Evolutionary conservation across 2,797 vertebrate species (phyloP).

Genomic region (Lindbergichthys nudifrons): DNA sequence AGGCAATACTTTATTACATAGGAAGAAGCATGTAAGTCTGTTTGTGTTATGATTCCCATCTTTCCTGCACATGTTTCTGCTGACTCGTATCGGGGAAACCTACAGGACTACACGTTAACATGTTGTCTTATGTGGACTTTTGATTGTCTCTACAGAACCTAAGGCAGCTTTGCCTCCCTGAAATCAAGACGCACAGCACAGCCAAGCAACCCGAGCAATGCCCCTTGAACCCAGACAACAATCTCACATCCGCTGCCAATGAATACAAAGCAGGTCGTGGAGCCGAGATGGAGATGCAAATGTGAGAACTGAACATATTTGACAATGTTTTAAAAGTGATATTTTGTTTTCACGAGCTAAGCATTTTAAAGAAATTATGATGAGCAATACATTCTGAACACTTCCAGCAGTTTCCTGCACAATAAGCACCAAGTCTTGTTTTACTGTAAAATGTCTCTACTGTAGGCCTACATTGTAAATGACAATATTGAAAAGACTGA

Average conservation of each 20-base stretch:
- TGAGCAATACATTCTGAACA: constrained; percentile 4
- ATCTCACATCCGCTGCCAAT: constrained; percentile 37
- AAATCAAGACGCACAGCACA: constrained; percentile 47
- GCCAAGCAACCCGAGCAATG: constrained; percentile 68
- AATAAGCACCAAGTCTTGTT: constrained; percentile 1
- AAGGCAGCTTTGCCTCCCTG: constrained; percentile 70
- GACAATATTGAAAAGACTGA: not conserved
- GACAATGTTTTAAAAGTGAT: constrained; percentile 13
- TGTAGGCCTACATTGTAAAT: not conserved
- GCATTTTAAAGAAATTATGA: constrained; percentile 23
- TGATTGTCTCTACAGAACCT: constrained; percentile 66
- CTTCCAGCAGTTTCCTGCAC: constrained; percentile 1
- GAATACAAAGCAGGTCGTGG: constrained; percentile 62
- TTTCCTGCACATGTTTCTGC: not conserved
- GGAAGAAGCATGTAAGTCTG: not conserved
- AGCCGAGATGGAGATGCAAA: constrained; percentile 70
- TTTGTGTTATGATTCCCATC: not conserved
- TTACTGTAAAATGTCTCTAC: constrained; percentile 6
- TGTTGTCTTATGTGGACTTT: constrained; percentile 1
- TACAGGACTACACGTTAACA: not conserved
- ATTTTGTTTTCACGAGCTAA: constrained; percentile 40
- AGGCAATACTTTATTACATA: not conserved
- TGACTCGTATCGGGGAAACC: not conserved
- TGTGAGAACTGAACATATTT: constrained; percentile 48
- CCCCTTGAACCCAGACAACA: constrained; percentile 70